These are phyloP conservation scores for Ophiothrix spiculata DNA, from an alignment of 35 echinoderm and acorn worm species.

Conservation along the genomic window DNA sequence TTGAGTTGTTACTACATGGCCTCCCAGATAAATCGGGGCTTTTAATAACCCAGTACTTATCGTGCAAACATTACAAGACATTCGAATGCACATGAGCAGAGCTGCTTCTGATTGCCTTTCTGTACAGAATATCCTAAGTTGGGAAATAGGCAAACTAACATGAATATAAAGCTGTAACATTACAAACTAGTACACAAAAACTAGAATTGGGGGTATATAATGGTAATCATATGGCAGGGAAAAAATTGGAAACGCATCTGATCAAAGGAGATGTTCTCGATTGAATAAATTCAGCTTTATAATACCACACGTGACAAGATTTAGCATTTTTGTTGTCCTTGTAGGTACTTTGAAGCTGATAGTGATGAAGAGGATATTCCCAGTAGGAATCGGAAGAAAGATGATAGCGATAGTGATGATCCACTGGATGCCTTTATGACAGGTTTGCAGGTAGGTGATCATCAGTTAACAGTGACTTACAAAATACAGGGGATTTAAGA, in stretches of 20 bases:
- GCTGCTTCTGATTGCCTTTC: too few species aligned
- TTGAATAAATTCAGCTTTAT: not conserved
- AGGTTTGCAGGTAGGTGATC: constrained; percentile 53
- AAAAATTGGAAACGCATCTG: not conserved
- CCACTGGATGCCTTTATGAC: constrained; percentile 94
- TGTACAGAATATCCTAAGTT: too few species aligned
- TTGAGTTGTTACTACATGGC: too few species aligned
- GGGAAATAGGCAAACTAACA: too few species aligned
- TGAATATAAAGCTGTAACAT: too few species aligned
- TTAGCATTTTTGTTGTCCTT: not conserved
- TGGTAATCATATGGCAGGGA: not conserved
- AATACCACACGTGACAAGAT: not conserved
- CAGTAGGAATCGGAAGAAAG: constrained; percentile 15
- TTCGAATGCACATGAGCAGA: too few species aligned
- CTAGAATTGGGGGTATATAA: not conserved
- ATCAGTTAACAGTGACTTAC: not conserved
- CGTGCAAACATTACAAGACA: too few species aligned
- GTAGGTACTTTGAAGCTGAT: constrained; percentile 93
- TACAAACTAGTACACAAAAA: not conserved
- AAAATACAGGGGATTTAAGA: not conserved
- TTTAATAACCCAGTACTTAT: too few species aligned
- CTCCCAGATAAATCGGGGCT: too few species aligned
- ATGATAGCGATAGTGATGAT: constrained; percentile 59
- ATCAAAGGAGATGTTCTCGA: not conserved
- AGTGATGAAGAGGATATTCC: constrained; percentile 70